Evolutionary conservation across 2,797 vertebrate genomes (phyloP), one percentile per base, ranked within the genome.

Genomic region (Alauda arvensis): DNA sequence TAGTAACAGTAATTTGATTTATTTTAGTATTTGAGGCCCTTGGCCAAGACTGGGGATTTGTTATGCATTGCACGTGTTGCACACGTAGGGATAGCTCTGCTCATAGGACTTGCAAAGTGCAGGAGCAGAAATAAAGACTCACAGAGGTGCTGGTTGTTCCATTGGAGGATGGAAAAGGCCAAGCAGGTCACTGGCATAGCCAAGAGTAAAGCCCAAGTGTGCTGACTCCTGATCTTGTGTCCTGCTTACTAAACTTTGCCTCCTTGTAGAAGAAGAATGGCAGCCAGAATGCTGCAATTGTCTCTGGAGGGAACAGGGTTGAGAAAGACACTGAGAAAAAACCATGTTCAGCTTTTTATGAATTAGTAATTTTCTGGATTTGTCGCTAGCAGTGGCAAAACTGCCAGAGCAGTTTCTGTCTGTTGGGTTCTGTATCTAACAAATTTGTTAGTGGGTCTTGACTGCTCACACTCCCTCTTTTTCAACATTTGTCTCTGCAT

Each of bases 241-340:
- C 53, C 87, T 57, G 42, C 68, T 87, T 74, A 40, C 49, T 87
- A 37, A 89, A 55, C 37, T 81, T 85, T 70, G 49, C 57, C 55
- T 87, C 17, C 33, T 79, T 79, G 40, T 45, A 61, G 65, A 25
- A 81, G 71, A 63, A 75, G 79, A 83, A 65, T 77, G 31, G 49
- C 65, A 93, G 78, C 76, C 75, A 86, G 89, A 93, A 74, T 40
- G 43, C 75, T 90, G n/a, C 55, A 83, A 3, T 74, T 46, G 33
- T 52, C 34, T 65, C 43, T 11, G 26, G 19, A 83, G 46, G 63
- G 39, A 78, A 45, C 23, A 37, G 12, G 25, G 3, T 8, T 70
- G 75, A 67, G 51, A 88, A 88, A 74, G 42, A 74, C 28, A 8
- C 12, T 9, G 42, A 65, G 72, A 23, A 34, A 71, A 86, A 86